phyloP scores from a whole-genome alignment of 2,888 invertebrate genomes.

The Eristalis tenax region DNA sequence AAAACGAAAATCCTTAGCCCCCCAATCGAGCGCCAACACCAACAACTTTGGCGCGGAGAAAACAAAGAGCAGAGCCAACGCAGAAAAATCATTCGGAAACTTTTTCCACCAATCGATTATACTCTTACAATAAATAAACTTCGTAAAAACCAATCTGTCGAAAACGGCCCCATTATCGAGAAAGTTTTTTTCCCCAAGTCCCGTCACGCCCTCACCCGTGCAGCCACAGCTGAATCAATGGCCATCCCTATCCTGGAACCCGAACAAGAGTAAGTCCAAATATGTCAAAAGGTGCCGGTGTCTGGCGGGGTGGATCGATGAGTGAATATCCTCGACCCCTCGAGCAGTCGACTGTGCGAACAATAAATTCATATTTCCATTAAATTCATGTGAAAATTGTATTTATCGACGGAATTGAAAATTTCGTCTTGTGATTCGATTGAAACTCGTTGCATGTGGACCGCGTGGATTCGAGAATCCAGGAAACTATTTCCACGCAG shows the following conservation, averaged over 20 bases:
- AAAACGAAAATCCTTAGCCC: constrained; percentile 15
- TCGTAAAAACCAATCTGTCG: constrained; percentile 61
- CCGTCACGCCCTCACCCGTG: neutral
- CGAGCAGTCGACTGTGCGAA: neutral
- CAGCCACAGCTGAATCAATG: neutral
- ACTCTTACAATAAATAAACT: constrained; percentile 56
- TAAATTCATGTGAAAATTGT: constrained; percentile 58
- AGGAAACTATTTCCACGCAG: constrained; percentile 15
- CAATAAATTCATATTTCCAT: constrained; percentile 66
- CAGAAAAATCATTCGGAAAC: constrained; percentile 39
- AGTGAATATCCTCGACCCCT: neutral
- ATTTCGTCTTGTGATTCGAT: constrained; percentile 16
- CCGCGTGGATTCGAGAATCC: neutral
- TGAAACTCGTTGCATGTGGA: constrained; percentile 5
- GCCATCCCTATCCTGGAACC: constrained; percentile 1
- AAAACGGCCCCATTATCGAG: constrained; percentile 62
- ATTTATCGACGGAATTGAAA: constrained; percentile 50
- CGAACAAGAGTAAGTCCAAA: constrained; percentile 18
- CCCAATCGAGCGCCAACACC: neutral
- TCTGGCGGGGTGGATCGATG: neutral
- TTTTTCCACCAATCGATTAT: constrained; percentile 52
- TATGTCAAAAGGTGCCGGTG: constrained; percentile 21
- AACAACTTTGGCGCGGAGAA: neutral
- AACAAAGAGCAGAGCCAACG: neutral
- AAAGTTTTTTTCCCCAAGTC: constrained; percentile 42